phyloP scores from a whole-genome alignment of 2,797 vertebrate species.

The Enteromius thamalakanensis region DNA sequence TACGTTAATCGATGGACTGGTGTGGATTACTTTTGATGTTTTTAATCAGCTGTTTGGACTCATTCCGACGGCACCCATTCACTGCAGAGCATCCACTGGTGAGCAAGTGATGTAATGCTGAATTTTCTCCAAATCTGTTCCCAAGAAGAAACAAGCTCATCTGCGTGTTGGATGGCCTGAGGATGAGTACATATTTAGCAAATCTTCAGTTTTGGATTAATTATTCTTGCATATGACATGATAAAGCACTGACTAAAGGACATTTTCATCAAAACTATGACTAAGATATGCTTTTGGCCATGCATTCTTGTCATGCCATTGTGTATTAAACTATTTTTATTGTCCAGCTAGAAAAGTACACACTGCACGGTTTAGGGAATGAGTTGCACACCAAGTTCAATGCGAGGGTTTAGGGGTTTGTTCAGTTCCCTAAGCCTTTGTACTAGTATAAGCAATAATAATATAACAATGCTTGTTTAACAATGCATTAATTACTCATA shows the following conservation, averaged over 20 bases:
- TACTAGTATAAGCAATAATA: neutral
- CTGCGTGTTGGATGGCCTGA: neutral
- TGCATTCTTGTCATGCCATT: neutral
- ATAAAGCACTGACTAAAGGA: neutral
- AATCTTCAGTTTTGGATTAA: neutral
- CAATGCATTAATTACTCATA: neutral
- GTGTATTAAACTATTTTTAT: neutral
- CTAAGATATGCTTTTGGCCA: neutral
- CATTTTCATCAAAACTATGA: neutral
- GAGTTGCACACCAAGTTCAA: neutral
- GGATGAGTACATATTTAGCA: neutral
- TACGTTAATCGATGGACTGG: neutral
- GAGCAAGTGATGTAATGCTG: neutral
- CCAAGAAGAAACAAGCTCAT: neutral
- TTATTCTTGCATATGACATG: neutral
- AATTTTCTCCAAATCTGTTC: neutral
- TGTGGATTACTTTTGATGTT: neutral
- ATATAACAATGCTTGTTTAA: neutral
- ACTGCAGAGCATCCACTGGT: neutral
- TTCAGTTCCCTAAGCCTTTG: neutral
- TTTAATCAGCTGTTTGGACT: neutral
- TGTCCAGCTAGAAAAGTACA: neutral
- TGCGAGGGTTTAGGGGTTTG: neutral
- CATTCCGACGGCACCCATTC: too few species aligned
- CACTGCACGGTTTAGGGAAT: neutral